Conservation (phyloP, 2,888 invertebrate species). For the Zhengitettix transpicula region DNA sequence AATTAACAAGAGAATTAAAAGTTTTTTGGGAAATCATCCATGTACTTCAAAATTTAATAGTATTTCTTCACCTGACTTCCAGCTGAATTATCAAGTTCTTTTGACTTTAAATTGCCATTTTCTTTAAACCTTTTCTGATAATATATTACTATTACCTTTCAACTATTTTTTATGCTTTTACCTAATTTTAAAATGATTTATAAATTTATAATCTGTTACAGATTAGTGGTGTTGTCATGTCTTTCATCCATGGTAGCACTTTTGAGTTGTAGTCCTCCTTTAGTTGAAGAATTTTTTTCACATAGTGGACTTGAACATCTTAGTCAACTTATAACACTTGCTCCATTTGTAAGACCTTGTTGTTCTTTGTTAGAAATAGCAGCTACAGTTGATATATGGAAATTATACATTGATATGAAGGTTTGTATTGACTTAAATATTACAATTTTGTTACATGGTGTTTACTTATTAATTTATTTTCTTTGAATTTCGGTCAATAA, state of each 20-base stretch:
- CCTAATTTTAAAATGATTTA: too few relatives aligned
- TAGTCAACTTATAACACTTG: constrained; percentile 32
- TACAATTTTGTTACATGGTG: background rate
- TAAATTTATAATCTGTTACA: background rate
- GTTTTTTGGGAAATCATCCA: too few relatives aligned
- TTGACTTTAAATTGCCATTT: too few relatives aligned
- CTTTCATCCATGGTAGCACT: constrained; percentile 40
- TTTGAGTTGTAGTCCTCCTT: constrained; percentile 31
- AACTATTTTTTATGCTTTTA: too few relatives aligned
- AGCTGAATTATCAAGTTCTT: too few relatives aligned
- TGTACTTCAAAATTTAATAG: too few relatives aligned
- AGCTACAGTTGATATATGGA: constrained; percentile 40
- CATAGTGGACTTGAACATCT: constrained; percentile 38
- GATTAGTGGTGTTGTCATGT: constrained; percentile 38
- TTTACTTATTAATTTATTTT: too few relatives aligned
- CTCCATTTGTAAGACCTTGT: constrained; percentile 38
- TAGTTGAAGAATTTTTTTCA: constrained; percentile 40
- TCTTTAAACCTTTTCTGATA: too few relatives aligned
- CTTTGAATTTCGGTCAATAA: too few relatives aligned
- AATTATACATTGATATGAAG: constrained; percentile 17
- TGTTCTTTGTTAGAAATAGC: constrained; percentile 42
- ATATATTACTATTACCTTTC: too few relatives aligned
- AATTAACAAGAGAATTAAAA: too few relatives aligned
- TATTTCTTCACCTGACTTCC: too few relatives aligned
- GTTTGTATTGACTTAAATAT: background rate